These are phyloP conservation scores for Desmodus rotundus DNA, from an alignment of 2,113 vertebrate species.

Conservation along the genomic window DNA sequence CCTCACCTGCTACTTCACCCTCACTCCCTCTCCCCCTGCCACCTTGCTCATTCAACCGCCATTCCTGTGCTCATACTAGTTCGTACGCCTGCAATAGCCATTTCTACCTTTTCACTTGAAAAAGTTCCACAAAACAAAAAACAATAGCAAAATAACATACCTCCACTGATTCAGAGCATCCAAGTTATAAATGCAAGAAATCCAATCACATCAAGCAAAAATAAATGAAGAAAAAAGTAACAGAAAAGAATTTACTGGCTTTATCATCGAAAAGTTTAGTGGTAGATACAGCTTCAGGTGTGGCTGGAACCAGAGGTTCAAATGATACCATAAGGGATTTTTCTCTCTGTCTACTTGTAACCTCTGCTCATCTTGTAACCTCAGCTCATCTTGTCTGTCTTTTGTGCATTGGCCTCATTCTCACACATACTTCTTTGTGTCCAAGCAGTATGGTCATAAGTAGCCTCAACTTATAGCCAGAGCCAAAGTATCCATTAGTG, in stretches of 20 bases:
- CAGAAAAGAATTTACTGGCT: neutral
- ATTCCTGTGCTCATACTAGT: neutral
- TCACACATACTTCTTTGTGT: neutral
- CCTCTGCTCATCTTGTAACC: neutral
- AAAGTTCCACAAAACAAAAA: neutral
- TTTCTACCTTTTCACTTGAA: neutral
- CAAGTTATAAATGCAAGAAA: neutral
- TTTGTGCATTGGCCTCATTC: neutral
- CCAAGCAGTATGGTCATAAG: neutral
- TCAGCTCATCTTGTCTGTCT: neutral
- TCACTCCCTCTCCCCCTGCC: neutral
- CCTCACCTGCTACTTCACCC: neutral
- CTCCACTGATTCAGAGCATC: neutral
- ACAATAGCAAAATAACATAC: neutral
- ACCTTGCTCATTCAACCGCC: neutral
- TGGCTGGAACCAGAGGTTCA: neutral
- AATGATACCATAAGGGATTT: neutral
- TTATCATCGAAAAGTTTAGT: neutral
- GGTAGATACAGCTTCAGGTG: neutral
- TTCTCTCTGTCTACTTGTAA: neutral
- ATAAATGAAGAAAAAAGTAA: neutral
- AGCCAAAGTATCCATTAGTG: neutral
- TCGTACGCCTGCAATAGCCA: neutral
- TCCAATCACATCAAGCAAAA: neutral
- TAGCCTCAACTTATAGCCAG: neutral